Conservation (phyloP, 2,113 vertebrate species). For the Ascaphus truei region DNA sequence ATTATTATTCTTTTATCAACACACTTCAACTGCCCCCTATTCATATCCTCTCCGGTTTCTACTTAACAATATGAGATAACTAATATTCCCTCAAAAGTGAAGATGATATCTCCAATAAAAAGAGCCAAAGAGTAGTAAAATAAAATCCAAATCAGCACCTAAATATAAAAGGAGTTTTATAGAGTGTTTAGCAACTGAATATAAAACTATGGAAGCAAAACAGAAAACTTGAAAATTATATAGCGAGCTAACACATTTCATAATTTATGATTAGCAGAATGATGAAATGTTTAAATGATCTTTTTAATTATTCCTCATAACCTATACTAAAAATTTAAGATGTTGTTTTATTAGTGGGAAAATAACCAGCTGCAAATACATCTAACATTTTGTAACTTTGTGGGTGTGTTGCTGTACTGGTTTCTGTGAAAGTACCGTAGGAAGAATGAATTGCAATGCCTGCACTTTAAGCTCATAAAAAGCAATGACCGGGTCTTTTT, state of each 20-base stretch:
- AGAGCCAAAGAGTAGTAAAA: no score
- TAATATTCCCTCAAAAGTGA: no score
- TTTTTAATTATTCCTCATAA: conserved; percentile 4
- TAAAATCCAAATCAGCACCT: no score
- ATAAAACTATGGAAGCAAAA: not conserved
- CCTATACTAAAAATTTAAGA: not conserved
- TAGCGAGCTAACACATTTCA: not conserved
- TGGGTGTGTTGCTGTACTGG: conserved; percentile 18
- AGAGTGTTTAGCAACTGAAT: not conserved
- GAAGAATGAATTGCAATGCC: conserved; percentile 5
- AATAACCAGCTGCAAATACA: not conserved
- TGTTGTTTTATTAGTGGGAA: conserved; percentile 6
- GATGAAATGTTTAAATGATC: not conserved
- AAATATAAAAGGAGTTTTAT: no score
- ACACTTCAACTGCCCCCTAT: no score
- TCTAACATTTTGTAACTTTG: not conserved
- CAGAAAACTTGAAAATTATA: not conserved
- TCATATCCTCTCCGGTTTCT: no score
- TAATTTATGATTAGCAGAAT: not conserved
- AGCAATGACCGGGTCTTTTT: conserved; percentile 23
- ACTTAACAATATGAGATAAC: no score
- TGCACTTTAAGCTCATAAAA: conserved; percentile 23
- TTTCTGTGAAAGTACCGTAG: not conserved
- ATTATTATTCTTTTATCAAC: no score
- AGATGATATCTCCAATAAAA: no score